These are phyloP conservation scores for Alsophila aescularia DNA, from an alignment of 2,888 invertebrate species.

Conservation along the genomic window DNA sequence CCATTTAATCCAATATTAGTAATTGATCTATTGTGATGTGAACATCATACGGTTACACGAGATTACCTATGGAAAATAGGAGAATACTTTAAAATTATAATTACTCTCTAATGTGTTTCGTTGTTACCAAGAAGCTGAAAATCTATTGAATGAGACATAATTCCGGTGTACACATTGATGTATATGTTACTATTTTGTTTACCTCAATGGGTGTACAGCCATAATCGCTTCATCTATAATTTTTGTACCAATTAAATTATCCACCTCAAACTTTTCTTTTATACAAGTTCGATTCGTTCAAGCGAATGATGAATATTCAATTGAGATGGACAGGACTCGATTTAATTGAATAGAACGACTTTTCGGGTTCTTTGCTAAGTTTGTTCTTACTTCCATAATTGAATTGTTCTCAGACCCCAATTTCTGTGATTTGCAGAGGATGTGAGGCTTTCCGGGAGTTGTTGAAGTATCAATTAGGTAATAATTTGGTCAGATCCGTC, in stretches of 20 bases:
- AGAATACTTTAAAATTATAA: too few species aligned
- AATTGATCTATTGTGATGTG: too few species aligned
- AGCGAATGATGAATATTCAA: constrained; percentile 40
- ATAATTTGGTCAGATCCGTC: constrained; percentile 7
- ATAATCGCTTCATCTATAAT: neutral
- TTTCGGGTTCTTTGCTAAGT: constrained; percentile 24
- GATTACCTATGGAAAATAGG: too few species aligned
- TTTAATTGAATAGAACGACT: constrained; percentile 36
- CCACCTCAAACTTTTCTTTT: constrained; percentile 12
- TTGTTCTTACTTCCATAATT: constrained; percentile 32
- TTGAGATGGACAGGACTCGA: constrained; percentile 29
- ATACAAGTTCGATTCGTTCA: constrained; percentile 17
- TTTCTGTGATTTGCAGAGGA: constrained; percentile 11
- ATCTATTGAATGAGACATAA: too few species aligned
- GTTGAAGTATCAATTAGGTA: constrained; percentile 21
- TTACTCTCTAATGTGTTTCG: too few species aligned
- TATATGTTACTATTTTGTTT: too few species aligned
- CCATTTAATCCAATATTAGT: too few species aligned
- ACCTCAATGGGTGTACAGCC: too few species aligned
- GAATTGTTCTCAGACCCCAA: constrained; percentile 26
- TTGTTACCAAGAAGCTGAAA: too few species aligned
- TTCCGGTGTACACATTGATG: too few species aligned
- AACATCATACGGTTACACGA: too few species aligned
- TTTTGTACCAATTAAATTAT: constrained; percentile 21
- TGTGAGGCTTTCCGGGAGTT: constrained; percentile 6